phyloP scores from a whole-genome alignment of 2,113 vertebrate species.

The Laterallus jamaicensis region DNA sequence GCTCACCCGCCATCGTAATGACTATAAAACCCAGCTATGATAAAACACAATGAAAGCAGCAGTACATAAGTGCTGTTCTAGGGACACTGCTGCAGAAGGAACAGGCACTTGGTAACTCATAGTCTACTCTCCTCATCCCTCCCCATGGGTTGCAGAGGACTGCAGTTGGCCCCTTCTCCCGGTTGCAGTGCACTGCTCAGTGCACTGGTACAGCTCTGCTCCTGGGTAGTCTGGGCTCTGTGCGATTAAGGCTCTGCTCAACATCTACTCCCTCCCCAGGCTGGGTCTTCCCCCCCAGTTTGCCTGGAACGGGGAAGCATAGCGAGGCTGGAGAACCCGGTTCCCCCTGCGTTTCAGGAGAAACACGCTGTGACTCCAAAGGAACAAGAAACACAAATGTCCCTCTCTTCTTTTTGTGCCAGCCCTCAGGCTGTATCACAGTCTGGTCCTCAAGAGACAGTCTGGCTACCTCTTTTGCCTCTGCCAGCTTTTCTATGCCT shows the following conservation, averaged over 20 bases:
- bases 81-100: background rate
- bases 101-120: background rate
- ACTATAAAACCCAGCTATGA: background rate
- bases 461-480: slow-evolving; percentile 17
- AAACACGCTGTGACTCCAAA: background rate
- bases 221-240: rapidly evolving
- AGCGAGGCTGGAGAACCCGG: background rate
- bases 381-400: background rate
- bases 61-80: background rate
- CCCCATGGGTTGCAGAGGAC: background rate
- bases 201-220: background rate
- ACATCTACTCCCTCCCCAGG: background rate
- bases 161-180: background rate
- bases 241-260: background rate
- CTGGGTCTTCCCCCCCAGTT: background rate
- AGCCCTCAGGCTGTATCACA: background rate
- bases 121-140: background rate
- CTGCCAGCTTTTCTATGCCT: slow-evolving; percentile 2
- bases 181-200: rapidly evolving
- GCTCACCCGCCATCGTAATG: background rate
- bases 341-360: background rate
- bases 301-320: background rate
- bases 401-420: background rate
- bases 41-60: background rate
- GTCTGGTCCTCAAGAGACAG: background rate